Conservation (phyloP, 2,797 vertebrate species). For the Cygnus olor region DNA sequence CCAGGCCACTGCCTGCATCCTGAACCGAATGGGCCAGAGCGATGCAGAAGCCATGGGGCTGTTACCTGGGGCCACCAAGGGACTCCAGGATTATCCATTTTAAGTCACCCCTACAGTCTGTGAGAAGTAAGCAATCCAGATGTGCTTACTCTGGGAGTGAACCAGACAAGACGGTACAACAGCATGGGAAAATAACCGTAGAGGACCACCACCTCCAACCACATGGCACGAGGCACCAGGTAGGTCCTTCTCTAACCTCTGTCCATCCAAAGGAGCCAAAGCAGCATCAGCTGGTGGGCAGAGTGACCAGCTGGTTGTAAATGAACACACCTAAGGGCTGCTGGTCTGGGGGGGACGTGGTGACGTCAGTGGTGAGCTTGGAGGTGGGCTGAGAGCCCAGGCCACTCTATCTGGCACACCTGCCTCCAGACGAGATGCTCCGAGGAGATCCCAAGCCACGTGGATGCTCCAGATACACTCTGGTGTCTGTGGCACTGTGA, state of each 20-base stretch:
- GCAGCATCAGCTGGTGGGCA: not conserved
- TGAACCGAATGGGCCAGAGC: not conserved
- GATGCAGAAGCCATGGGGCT: not conserved
- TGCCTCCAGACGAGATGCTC: not conserved
- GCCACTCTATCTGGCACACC: not conserved
- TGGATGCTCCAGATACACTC: not conserved
- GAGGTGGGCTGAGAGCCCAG: not conserved
- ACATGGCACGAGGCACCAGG: accelerated
- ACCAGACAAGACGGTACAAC: not conserved
- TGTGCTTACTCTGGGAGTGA: not conserved
- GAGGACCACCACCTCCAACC: not conserved
- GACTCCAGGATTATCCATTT: too few relatives aligned
- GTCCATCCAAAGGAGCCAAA: not conserved
- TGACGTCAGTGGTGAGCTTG: not conserved
- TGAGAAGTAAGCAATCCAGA: not conserved
- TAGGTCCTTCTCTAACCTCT: not conserved
- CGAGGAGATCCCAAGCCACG: not conserved
- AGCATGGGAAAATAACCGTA: not conserved
- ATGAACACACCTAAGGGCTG: not conserved
- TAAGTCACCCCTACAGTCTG: too few relatives aligned
- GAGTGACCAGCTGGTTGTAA: not conserved
- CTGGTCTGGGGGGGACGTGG: not conserved
- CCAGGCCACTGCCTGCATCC: not conserved
- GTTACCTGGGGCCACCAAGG: not conserved
- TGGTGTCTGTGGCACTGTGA: not conserved